These are phyloP conservation scores for Grapholita molesta DNA, from an alignment of 1,140 invertebrate species.

Conservation along the genomic window DNA sequence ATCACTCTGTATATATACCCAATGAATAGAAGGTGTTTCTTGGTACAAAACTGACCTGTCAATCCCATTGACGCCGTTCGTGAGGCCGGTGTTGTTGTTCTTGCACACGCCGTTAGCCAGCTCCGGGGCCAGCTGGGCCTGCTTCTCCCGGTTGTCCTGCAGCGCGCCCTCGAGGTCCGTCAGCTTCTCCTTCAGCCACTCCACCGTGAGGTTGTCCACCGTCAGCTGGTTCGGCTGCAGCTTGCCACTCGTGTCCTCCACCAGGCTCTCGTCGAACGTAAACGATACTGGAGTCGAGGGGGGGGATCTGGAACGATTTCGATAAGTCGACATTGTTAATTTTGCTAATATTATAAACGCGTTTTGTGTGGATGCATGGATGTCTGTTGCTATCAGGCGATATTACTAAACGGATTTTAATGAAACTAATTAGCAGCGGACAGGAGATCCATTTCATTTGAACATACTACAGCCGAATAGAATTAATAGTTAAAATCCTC, in stretches of 20 bases:
- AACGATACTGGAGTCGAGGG: slow-evolving; percentile 86
- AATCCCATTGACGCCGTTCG: slow-evolving; percentile 66
- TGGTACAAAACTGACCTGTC: slow-evolving; percentile 67
- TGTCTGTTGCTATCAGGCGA: no score
- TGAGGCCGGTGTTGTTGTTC: slow-evolving; percentile 64
- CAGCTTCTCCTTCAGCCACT: slow-evolving; percentile 88
- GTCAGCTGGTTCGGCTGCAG: slow-evolving; percentile 90
- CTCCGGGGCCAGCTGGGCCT: slow-evolving; percentile 76
- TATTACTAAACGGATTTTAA: no score
- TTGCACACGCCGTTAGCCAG: slow-evolving; percentile 73
- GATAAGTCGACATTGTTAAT: no score
- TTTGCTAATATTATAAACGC: no score
- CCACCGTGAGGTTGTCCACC: slow-evolving; percentile 94
- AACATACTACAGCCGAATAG: no score
- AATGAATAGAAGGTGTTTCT: no score
- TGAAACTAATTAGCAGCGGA: no score
- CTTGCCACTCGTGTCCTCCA: slow-evolving; percentile 90
- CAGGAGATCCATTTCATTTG: no score
- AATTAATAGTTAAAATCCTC: no score
- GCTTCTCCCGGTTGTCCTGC: slow-evolving; percentile 84
- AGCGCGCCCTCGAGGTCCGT: slow-evolving; percentile 86
- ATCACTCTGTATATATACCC: no score
- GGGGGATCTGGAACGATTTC: slow-evolving; percentile 80
- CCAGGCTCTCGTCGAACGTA: slow-evolving; percentile 89
- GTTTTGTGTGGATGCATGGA: no score